Conservation (phyloP, 2,888 invertebrate species). For the Phengaris alcon region DNA sequence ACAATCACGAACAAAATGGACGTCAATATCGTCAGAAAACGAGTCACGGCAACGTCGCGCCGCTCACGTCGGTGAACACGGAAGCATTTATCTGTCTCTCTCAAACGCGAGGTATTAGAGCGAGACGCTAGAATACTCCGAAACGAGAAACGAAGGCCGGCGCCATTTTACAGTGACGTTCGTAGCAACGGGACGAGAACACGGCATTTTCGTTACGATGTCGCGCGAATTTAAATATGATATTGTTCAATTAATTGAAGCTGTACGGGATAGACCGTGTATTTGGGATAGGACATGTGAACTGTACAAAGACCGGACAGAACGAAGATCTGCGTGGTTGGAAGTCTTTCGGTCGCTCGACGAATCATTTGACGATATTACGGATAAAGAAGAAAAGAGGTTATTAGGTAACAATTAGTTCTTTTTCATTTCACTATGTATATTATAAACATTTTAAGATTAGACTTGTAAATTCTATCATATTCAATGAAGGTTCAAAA, state of each 20-base stretch:
- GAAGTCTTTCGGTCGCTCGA: conserved; percentile 62
- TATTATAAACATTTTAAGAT: too few relatives aligned
- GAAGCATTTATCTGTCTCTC: conserved; percentile 11
- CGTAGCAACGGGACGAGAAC: conserved; percentile 50
- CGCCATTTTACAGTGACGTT: conserved; percentile 55
- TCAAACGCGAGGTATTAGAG: conserved; percentile 34
- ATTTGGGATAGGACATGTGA: conserved; percentile 68
- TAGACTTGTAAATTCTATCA: too few relatives aligned
- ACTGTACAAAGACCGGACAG: conserved; percentile 63
- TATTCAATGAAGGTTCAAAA: too few relatives aligned
- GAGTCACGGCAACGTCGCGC: conserved; percentile 16
- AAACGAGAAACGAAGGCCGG: conserved; percentile 51
- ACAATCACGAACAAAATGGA: background rate
- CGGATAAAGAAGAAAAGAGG: conserved; percentile 57
- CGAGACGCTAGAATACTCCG: conserved; percentile 48
- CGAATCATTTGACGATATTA: conserved; percentile 51
- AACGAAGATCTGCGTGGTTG: conserved; percentile 64
- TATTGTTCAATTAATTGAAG: conserved; percentile 54
- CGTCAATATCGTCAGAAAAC: background rate
- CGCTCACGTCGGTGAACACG: conserved; percentile 57
- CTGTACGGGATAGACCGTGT: conserved; percentile 57
- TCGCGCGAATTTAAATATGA: conserved; percentile 66
- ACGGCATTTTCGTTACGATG: conserved; percentile 36
- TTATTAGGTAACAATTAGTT: conserved; percentile 51
- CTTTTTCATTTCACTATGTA: too few relatives aligned